Base-by-base conservation (phyloP, 1,140 invertebrate species). In the Caerostris darwini region DNA sequence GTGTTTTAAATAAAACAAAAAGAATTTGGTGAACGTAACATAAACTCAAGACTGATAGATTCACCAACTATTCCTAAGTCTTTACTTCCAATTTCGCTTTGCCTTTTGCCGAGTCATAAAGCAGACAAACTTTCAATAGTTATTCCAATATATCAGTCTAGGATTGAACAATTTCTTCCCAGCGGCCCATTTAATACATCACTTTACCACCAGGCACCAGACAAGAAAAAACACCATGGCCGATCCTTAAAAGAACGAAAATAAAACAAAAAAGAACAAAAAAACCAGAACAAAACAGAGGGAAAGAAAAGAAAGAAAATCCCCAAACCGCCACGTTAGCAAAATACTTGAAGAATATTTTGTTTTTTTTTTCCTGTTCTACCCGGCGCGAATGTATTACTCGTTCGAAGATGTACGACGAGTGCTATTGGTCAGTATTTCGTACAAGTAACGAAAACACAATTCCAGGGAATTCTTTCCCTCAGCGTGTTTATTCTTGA, bases 361-460 rank as follows among this genome's bases (percentile, higher is more conserved):
- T 88, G 14, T 89, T 19, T n/a, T 53, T 77, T 34, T 77, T 19
- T 77, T 50, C 34, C 8, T 12, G 53, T 8, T 7, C 53, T 56
- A n/a, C 87, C 14, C n/a, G n/a, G 57, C 64, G 64, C 61, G 87
- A 89, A 89, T 89, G 57, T 89, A 89, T 89, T 89, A 69, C 53
- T 89, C 54, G 53, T 34, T 14, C 3, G 34, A 71, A 89, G 61
- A 89, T 69, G 57, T 69, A 89, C 71, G 71, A 34, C 71, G 71
- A 77, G 71, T 50, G n/a, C 71, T 77, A 77, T 77, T 77, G 89
- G 71, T 81, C 89, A 90, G 89, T 90, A 90, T 90, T 90, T 90
- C 67, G 56, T 59, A 57, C 57, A 19, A 34, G 89, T 81, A 81
- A 90, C 89, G 69, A 81, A 90, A 90, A 90, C 89, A 77, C 89